phyloP scores from a whole-genome alignment of 2,797 vertebrate genomes.

The Bovichtus diacanthus region DNA sequence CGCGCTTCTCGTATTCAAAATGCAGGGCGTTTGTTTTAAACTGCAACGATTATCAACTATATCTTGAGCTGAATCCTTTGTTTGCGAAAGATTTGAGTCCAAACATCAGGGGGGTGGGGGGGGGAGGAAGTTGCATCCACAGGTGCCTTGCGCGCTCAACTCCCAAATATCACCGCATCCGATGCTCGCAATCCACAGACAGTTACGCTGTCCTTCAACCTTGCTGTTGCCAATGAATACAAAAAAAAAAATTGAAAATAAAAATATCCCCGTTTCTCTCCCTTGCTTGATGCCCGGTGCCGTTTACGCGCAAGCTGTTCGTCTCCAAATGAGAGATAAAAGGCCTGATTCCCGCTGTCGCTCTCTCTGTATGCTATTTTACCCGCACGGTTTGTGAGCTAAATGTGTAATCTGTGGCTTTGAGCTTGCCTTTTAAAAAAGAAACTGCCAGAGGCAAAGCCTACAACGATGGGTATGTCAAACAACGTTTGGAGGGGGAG shows the following conservation, averaged over 20 bases:
- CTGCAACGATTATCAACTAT: slow-evolving; percentile 31
- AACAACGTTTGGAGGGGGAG: slow-evolving; percentile 74
- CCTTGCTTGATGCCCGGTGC: slow-evolving; percentile 45
- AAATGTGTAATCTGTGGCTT: slow-evolving; percentile 89
- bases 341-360: slow-evolving; percentile 31
- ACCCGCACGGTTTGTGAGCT: slow-evolving; percentile 88
- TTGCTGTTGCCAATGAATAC: not conserved
- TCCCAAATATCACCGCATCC: slow-evolving; percentile 37
- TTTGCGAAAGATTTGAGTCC: slow-evolving; percentile 42
- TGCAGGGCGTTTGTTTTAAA: not conserved
- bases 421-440: slow-evolving; percentile 91
- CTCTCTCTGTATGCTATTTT: slow-evolving; percentile 83
- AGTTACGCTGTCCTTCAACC: not conserved
- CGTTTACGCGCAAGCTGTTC: slow-evolving; percentile 61
- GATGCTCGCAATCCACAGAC: slow-evolving; percentile 31
- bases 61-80: slow-evolving; percentile 28
- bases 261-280: slow-evolving; percentile 30
- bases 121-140: slow-evolving; percentile 68
- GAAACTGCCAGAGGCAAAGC: slow-evolving; percentile 88
- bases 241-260: not conserved
- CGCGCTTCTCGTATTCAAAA: slow-evolving; percentile 5
- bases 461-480: slow-evolving; percentile 80
- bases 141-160: slow-evolving; percentile 68
- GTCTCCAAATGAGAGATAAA: slow-evolving; percentile 51
- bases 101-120: slow-evolving; percentile 49